A percentile compares a stretch with the other conserved stretches of the same genome.
These are phyloP conservation scores for Pammene fasciana DNA, from an alignment of 2,888 invertebrate genomes.

Conservation along the genomic window DNA sequence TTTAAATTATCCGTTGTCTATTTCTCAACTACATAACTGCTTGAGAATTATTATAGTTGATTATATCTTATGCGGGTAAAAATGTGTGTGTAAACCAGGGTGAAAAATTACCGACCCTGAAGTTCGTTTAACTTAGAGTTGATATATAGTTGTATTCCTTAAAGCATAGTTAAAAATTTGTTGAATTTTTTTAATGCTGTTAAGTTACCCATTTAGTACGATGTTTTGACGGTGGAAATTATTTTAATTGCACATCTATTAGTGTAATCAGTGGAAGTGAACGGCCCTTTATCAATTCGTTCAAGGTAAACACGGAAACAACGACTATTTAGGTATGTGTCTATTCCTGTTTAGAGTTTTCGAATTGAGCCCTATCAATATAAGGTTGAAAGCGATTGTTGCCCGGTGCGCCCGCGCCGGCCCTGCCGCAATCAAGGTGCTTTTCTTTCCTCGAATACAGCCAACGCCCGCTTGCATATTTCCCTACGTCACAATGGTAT, in stretches of 20 bases:
- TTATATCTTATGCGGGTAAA: too few species aligned
- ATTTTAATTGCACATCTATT: constrained; percentile 33
- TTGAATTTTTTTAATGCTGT: too few species aligned
- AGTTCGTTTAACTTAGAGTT: neutral
- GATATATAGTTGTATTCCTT: constrained; percentile 1
- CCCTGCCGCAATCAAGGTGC: constrained; percentile 54
- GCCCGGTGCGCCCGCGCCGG: constrained; percentile 43
- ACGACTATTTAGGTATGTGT: constrained; percentile 37
- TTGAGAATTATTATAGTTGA: too few species aligned
- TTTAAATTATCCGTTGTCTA: too few species aligned
- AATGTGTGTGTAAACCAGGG: neutral
- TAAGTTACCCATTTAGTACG: neutral
- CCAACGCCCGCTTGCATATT: constrained; percentile 72
- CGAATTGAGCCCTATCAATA: constrained; percentile 52
- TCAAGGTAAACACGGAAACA: constrained; percentile 74
- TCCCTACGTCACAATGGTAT: constrained; percentile 72
- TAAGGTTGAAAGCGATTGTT: constrained; percentile 54
- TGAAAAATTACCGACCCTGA: constrained; percentile 1
- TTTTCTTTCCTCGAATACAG: constrained; percentile 60
- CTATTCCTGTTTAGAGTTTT: constrained; percentile 50
- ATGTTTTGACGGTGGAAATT: neutral
- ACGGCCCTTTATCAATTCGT: constrained; percentile 69
- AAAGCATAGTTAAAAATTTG: neutral
- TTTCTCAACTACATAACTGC: too few species aligned
- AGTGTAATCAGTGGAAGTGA: constrained; percentile 48